Evolutionary conservation across 53 echinoderm and acorn worm species (phyloP), one percentile per base, ranked within the genome.

Genomic region (Holothuria leucospilota): DNA sequence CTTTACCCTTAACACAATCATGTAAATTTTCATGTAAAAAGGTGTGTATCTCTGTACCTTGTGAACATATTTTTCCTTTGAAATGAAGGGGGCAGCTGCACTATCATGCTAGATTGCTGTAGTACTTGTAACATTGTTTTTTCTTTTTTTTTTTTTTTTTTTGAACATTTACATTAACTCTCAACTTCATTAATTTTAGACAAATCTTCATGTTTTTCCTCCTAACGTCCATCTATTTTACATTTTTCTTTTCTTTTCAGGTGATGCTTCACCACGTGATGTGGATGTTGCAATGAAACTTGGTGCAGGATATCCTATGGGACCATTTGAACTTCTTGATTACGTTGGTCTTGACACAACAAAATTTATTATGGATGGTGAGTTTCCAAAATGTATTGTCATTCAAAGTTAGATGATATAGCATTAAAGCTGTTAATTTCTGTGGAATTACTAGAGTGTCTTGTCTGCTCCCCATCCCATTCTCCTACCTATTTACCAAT

Each of bases 271-370:
- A n/a, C 81, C 94, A 9, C 77, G 87, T 16, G 99, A 98, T 51
- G 86, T 95, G 8, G 99, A 98, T 82, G 89, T 88, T 8, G 99
- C 92, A 20, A 98, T 98, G 99, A 98, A 98, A 80, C 92, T 98
- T 20, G 99, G 98, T 42, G 99, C 99, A 23, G 95, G 99, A 0
- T 93, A 98, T 86, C 95, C 93, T 15, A 98, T 98, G 95, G 99
- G 99, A 23, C 99, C 99, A 30, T 95, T 98, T 93, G 99, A 95
- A 78, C 87, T 98, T 62, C 64, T 69, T 3, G 99, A 98, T 87
- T 98, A 95, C 72, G 93, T 98, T 12, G 99, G 99, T 12, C 71
- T 95, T 13, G 95, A 98, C 64, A 88, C 95, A 65, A 92, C 90
- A 59, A 95, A 98, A 82, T 98, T 95, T 46, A 90, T 97, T 61